Evolutionary conservation across 2,888 invertebrate genomes (phyloP), one percentile per base, ranked within the genome.

Genomic region (Stratiomys singularior): DNA sequence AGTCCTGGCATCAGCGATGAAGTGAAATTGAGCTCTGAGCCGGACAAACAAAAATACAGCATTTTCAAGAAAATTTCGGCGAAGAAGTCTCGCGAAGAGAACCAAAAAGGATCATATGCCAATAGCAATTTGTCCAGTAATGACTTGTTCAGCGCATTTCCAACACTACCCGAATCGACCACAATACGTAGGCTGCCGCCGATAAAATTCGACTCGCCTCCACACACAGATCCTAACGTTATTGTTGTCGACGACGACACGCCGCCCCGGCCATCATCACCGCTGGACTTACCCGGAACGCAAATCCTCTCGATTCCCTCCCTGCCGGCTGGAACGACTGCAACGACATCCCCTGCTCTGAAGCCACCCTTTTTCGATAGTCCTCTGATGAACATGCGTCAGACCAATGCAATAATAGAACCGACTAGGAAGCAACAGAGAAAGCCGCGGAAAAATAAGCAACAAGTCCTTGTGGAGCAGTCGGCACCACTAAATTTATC

Each of bases 61-160:
- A 94, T 96, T 84, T 94, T 96, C 84, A 96, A 95, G 85, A 94
- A 95, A 87, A 94, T 96, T 85, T 92, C 95, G 80, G 9, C 66
- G 2, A 76, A 76, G 21, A 76, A 64, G 15, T 28, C 37, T 0
- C 72, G 72, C 0, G 72, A 72, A 3, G 72, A 56, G 5, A 25
- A 0, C 23, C 23, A 27, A 30, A 30, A 30, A 27, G 64, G 28
- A 18, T 25, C 9, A 9, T 21, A 2, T 3, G 18, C 7, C 9
- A n/a, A 1, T 28, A 30, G 30, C 18, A 60, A 3, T 60, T 11
- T 15, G 23, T 11, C n/a, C 1, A 44, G 46, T 9, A 9, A 47
- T 21, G 27, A 21, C 1, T 9, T 72, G 4, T 56, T 47, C 28
- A 52, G 56, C n/a, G 52, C 56, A 7, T 23, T 74, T 27, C 74